Conservation (phyloP, 2,797 vertebrate genomes). For the Helostoma temminkii region DNA sequence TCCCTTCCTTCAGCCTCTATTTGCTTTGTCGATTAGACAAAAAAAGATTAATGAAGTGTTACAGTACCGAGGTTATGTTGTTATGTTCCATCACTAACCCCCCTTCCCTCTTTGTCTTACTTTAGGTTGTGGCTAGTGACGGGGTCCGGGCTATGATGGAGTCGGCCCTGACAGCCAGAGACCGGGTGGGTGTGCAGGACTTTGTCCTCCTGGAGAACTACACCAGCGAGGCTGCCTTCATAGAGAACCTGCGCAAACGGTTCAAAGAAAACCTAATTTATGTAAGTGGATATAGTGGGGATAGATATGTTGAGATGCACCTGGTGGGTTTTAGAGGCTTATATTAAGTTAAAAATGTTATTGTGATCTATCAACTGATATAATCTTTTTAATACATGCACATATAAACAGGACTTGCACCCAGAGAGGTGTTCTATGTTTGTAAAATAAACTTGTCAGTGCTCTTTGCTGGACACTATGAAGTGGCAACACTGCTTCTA, state of each 20-base stretch:
- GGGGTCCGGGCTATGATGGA: conserved; percentile 95
- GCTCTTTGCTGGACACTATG: too few relatives aligned
- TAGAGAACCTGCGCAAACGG: conserved; percentile 95
- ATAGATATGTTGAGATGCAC: too few relatives aligned
- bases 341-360: too few relatives aligned
- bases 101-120: conserved; percentile 13
- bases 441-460: too few relatives aligned
- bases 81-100: conserved; percentile 8
- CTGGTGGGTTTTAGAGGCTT: too few relatives aligned
- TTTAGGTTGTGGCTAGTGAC: conserved; percentile 91
- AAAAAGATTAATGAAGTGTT: conserved; percentile 34
- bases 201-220: conserved; percentile 98
- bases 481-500: too few relatives aligned
- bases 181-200: conserved; percentile 97
- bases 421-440: too few relatives aligned
- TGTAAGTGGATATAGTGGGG: conserved; percentile 76
- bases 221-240: conserved; percentile 97
- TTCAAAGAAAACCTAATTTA: conserved; percentile 99
- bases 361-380: too few relatives aligned
- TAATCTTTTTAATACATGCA: too few relatives aligned
- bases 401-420: too few relatives aligned
- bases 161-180: conserved; percentile 97
- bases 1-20: background rate
- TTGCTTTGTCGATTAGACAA: background rate
- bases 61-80: background rate